phyloP scores from a whole-genome alignment of 2,888 invertebrate genomes.

The Drosophila affinis region DNA sequence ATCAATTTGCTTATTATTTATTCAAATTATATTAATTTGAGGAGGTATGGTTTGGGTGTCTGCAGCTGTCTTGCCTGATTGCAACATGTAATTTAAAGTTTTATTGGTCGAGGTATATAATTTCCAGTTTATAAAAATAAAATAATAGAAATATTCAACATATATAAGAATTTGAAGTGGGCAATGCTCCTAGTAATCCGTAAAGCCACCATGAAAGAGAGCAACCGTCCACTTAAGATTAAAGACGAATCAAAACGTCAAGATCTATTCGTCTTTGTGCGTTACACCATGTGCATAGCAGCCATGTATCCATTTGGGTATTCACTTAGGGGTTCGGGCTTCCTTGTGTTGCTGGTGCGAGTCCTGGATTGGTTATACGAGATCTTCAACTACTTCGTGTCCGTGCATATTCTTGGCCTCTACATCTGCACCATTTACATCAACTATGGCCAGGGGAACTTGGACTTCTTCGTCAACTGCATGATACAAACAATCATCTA shows the following conservation, averaged over 20 bases:
- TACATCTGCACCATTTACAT: slow-evolving; percentile 72
- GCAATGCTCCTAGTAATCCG: too few species aligned
- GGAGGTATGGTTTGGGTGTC: slow-evolving; percentile 12
- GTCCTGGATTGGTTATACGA: slow-evolving; percentile 50
- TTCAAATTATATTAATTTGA: slow-evolving; percentile 34
- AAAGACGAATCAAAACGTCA: slow-evolving; percentile 42
- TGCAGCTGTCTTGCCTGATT: background rate
- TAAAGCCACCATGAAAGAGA: background rate
- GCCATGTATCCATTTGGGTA: slow-evolving; percentile 62
- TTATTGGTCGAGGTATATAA: slow-evolving; percentile 9
- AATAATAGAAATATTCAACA: background rate
- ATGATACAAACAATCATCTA: slow-evolving; percentile 75
- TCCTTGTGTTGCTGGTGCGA: slow-evolving; percentile 4
- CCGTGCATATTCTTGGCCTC: slow-evolving; percentile 66
- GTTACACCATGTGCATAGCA: slow-evolving; percentile 61
- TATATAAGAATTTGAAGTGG: slow-evolving; percentile 40
- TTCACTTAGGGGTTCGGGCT: slow-evolving; percentile 10
- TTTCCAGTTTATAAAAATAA: background rate
- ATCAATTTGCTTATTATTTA: slow-evolving; percentile 36
- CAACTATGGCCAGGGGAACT: slow-evolving; percentile 56
- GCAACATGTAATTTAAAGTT: slow-evolving; percentile 28
- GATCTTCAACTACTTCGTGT: slow-evolving; percentile 63
- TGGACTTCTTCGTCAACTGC: slow-evolving; percentile 71
- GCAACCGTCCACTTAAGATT: background rate
- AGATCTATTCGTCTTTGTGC: slow-evolving; percentile 70